Evolutionary conservation across 35 echinoderm and acorn worm species (phyloP).

Genomic region (Lytechinus variegatus): DNA sequence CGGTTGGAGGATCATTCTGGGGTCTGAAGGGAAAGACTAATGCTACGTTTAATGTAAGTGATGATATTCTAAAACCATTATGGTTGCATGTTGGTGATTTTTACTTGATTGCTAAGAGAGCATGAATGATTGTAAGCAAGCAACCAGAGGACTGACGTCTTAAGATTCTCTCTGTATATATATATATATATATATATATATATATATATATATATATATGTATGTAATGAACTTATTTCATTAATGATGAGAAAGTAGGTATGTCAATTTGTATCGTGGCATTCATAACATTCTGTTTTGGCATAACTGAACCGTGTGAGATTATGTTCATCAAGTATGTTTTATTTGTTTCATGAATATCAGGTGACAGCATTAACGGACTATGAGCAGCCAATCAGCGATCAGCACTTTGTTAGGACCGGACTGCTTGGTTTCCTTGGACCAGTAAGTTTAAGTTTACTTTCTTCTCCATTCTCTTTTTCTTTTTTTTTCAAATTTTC

Average conservation of each 20-base stretch:
- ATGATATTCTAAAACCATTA: no score
- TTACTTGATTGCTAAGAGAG: no score
- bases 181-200: no score
- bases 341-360: background rate
- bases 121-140: no score
- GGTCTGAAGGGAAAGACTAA: constrained; percentile 92
- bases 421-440: constrained; percentile 96
- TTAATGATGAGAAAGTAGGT: background rate
- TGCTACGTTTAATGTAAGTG: constrained; percentile 87
- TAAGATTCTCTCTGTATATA: no score
- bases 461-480: background rate
- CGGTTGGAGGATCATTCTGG: constrained; percentile 90
- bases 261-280: no score
- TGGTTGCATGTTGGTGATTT: no score
- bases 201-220: no score
- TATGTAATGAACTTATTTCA: no score
- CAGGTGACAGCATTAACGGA: constrained; percentile 85
- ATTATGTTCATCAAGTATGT: background rate
- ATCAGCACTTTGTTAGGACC: constrained; percentile 83
- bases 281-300: background rate
- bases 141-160: no score
- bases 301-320: background rate
- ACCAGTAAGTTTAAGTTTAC: constrained; percentile 82
- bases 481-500: background rate
- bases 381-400: constrained; percentile 79